phyloP scores from a whole-genome alignment of 2,113 vertebrate genomes.

The Phaetusa simplex region DNA sequence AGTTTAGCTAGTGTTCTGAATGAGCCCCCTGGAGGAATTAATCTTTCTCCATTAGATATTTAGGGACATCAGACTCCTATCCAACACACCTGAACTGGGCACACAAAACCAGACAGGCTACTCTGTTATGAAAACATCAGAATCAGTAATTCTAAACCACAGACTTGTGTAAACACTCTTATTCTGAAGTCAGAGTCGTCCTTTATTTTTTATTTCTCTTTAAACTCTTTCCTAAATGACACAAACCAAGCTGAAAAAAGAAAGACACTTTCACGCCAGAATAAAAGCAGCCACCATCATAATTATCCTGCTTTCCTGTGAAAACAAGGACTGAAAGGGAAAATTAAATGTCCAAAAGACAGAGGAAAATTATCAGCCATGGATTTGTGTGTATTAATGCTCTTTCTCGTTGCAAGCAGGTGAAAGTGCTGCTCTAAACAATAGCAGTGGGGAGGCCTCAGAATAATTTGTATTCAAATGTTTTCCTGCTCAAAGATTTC shows the following conservation, averaged over 20 bases:
- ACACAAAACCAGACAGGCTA: background rate
- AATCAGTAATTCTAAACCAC: background rate
- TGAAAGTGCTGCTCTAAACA: background rate
- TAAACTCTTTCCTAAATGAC: background rate
- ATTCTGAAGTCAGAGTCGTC: background rate
- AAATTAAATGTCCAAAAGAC: background rate
- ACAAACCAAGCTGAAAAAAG: background rate
- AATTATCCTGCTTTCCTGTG: background rate
- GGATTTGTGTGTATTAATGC: background rate
- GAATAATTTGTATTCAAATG: conserved; percentile 21
- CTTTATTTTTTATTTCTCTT: background rate
- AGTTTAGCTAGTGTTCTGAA: background rate
- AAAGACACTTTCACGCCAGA: background rate
- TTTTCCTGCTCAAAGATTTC: background rate
- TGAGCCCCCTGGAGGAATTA: background rate
- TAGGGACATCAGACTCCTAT: background rate
- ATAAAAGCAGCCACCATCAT: background rate
- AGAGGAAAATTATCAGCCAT: background rate
- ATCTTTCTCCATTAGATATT: background rate
- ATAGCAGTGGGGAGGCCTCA: background rate
- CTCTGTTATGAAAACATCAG: background rate
- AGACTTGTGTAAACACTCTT: background rate
- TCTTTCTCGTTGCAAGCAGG: background rate
- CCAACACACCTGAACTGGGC: background rate
- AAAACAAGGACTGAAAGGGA: background rate